Percentiles rank a stretch among this genome's conserved stretches.
phyloP scores from a whole-genome alignment of 1,140 invertebrate species.

The Ruditapes philippinarum region DNA sequence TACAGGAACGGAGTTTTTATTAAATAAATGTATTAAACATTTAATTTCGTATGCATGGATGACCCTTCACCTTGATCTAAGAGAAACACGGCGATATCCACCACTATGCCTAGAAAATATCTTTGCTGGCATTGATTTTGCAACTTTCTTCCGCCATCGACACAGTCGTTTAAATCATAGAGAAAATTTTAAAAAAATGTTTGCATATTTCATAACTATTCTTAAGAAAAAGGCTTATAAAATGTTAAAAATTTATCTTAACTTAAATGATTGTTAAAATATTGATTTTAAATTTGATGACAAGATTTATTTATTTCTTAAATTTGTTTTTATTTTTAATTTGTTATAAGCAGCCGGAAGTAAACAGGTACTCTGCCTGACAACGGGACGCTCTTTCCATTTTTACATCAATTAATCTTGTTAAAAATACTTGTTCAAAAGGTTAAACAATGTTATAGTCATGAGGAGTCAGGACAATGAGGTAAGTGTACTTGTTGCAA shows the following conservation, averaged over 20 bases:
- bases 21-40: not conserved
- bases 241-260: too few relatives aligned
- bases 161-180: constrained; percentile 35
- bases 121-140: constrained; percentile 67
- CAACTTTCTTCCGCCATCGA: constrained; percentile 58
- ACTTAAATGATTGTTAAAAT: too few relatives aligned
- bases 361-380: constrained; percentile 71
- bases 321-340: too few relatives aligned
- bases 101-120: constrained; percentile 59
- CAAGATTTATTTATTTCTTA: too few relatives aligned
- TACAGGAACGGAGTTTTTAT: not conserved
- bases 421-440: not conserved
- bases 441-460: constrained; percentile 41
- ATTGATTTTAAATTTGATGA: too few relatives aligned
- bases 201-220: too few relatives aligned
- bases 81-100: constrained; percentile 60
- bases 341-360: constrained; percentile 64
- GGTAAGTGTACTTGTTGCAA: constrained; percentile 8
- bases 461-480: constrained; percentile 68
- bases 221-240: too few relatives aligned
- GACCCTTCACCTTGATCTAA: constrained; percentile 53
- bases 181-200: too few relatives aligned
- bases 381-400: constrained; percentile 56
- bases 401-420: not conserved
- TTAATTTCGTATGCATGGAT: not conserved